Conservation (phyloP, 2,888 invertebrate genomes). For the Caenorhabditis japonica region DNA sequence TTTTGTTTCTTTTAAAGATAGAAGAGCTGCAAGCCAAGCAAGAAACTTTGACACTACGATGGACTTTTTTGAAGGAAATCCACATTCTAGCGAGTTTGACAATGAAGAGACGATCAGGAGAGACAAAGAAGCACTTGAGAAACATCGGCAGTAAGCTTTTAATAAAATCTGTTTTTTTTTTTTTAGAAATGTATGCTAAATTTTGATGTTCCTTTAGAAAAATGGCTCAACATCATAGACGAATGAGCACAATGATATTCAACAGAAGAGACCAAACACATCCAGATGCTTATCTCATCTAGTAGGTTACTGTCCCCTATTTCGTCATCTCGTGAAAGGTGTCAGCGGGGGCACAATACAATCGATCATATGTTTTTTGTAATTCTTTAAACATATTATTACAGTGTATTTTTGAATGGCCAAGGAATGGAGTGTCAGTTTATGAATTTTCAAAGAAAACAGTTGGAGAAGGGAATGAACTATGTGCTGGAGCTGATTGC, state of each 20-base stretch:
- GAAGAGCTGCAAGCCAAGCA: constrained; percentile 9
- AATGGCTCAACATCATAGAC: constrained; percentile 45
- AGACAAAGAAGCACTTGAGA: constrained; percentile 58
- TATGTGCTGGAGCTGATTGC: constrained; percentile 70
- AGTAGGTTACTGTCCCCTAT: constrained; percentile 53
- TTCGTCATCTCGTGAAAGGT: constrained; percentile 42
- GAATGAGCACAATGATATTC: constrained; percentile 66
- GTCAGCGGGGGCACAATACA: no score
- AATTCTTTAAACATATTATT: constrained; percentile 34
- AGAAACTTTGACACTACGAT: constrained; percentile 38
- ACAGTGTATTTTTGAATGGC: constrained; percentile 72
- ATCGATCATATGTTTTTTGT: no score
- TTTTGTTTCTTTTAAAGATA: constrained; percentile 7
- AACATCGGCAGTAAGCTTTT: constrained; percentile 63
- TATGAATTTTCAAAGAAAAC: constrained; percentile 68
- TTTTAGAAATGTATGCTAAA: not conserved
- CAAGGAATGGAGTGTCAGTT: constrained; percentile 71
- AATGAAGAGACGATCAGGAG: constrained; percentile 54
- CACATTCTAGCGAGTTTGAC: constrained; percentile 59
- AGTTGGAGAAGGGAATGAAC: constrained; percentile 70
- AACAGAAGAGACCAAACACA: constrained; percentile 70
- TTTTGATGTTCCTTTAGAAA: constrained; percentile 37
- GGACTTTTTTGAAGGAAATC: constrained; percentile 50
- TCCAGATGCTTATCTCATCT: constrained; percentile 71
- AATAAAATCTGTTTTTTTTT: no score